Evolutionary conservation across 2,113 vertebrate genomes (phyloP).

Genomic region (Ramphastos sulfuratus): DNA sequence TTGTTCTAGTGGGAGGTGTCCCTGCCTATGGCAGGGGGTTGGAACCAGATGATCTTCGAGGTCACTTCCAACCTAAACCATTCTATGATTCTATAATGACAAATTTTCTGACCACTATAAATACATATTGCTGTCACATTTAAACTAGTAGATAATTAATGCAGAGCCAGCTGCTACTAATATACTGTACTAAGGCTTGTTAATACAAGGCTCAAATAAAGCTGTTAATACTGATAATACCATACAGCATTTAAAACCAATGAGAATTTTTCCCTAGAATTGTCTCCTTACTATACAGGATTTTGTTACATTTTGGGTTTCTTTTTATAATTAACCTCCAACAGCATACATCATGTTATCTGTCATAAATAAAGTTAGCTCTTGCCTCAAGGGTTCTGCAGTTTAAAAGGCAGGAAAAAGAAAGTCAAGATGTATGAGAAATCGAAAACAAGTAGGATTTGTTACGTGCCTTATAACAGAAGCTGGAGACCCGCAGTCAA

Average conservation of each 20-base stretch:
- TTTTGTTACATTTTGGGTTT: not conserved
- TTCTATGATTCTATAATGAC: not conserved
- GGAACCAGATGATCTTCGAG: no score
- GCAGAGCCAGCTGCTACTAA: constrained; percentile 60
- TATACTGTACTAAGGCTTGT: constrained; percentile 32
- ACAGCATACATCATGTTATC: not conserved
- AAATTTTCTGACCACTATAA: constrained; percentile 57
- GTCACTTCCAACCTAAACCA: no score
- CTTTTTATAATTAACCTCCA: constrained; percentile 18
- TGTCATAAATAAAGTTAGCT: constrained; percentile 26
- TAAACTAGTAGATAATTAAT: constrained; percentile 61
- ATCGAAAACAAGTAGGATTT: not conserved
- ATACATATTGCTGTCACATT: constrained; percentile 50
- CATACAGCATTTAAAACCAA: not conserved
- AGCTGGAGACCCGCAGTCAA: not conserved
- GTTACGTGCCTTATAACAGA: not conserved
- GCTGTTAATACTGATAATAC: constrained; percentile 48
- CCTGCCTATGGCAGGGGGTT: no score
- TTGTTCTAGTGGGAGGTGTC: no score
- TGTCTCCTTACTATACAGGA: not conserved
- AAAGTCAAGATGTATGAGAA: not conserved
- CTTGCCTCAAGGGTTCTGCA: not conserved
- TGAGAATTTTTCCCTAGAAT: not conserved
- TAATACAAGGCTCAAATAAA: constrained; percentile 56
- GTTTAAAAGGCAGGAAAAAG: not conserved